Evolutionary conservation across 2,797 vertebrate genomes (phyloP).

Genomic region (Heteromormyrus szaboi): DNA sequence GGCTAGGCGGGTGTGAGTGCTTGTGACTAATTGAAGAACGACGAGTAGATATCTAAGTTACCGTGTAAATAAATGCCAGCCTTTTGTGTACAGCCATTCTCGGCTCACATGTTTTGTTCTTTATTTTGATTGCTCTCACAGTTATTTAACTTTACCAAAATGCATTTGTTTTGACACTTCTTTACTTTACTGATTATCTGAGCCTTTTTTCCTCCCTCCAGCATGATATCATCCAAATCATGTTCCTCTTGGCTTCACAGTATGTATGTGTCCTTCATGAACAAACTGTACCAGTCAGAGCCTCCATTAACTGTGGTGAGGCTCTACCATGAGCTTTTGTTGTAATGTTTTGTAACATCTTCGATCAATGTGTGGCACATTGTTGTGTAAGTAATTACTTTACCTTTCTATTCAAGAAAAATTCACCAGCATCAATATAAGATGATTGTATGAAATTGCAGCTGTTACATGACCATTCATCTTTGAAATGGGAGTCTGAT

Average conservation of each 20-base stretch:
- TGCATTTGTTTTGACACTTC: background rate
- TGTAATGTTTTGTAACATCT: conserved; percentile 7
- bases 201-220: background rate
- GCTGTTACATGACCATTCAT: background rate
- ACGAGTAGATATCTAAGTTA: background rate
- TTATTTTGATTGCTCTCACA: background rate
- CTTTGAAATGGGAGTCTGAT: conserved; percentile 7
- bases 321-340: background rate
- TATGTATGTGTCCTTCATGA: background rate
- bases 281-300: background rate
- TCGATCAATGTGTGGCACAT: background rate
- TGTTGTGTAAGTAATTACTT: conserved; percentile 6
- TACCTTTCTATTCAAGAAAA: background rate
- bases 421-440: background rate
- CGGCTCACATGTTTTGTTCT: background rate
- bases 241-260: background rate
- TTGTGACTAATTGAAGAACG: background rate
- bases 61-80: background rate
- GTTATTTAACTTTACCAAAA: background rate
- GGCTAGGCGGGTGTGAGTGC: background rate
- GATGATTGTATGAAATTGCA: conserved; percentile 10
- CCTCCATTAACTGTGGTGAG: background rate
- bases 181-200: background rate
- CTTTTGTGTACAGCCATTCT: background rate
- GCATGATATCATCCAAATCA: background rate